phyloP scores from a whole-genome alignment of 2,797 vertebrate species.

The Oreochromis mossambicus region DNA sequence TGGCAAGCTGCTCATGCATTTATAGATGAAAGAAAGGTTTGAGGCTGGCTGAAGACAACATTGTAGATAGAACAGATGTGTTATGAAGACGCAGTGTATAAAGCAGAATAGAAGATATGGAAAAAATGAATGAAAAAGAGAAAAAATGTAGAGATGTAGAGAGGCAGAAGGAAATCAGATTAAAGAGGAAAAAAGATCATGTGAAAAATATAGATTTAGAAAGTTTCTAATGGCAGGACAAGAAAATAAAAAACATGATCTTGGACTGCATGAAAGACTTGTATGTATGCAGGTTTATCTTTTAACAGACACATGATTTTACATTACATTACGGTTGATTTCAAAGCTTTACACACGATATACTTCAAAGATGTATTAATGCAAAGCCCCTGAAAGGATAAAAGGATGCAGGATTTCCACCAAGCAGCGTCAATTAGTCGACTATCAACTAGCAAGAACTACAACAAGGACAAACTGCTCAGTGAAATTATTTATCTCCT shows the following conservation, averaged over 20 bases:
- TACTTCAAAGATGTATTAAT: neutral
- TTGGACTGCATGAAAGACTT: neutral
- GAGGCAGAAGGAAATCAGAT: neutral
- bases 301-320: neutral
- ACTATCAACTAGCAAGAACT: neutral
- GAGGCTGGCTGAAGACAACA: neutral
- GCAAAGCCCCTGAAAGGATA: neutral
- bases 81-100: neutral
- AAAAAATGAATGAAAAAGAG: neutral
- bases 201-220: neutral
- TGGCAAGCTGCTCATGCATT: conserved; percentile 25
- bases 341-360: neutral
- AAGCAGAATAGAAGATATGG: neutral
- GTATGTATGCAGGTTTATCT: neutral
- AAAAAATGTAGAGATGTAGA: neutral
- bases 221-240: neutral
- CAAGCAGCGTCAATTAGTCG: neutral
- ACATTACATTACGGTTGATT: neutral
- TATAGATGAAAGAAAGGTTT: conserved; percentile 20
- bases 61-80: neutral
- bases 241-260: neutral
- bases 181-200: neutral
- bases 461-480: neutral
- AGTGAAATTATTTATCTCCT: neutral
- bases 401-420: neutral